Evolutionary conservation across 2,797 vertebrate genomes (phyloP).

Genomic region (Podarcis siculus): DNA sequence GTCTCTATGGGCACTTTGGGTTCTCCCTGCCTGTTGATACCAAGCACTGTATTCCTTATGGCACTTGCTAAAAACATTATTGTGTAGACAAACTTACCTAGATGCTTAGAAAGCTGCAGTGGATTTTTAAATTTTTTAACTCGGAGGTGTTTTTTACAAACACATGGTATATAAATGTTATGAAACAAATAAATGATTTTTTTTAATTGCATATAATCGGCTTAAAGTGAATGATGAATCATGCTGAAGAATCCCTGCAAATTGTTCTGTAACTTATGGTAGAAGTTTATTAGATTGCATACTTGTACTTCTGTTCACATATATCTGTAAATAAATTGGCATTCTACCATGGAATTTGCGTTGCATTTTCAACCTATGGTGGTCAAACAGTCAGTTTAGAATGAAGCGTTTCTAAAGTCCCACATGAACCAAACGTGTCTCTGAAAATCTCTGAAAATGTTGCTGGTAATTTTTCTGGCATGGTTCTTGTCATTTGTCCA

Average conservation of each 20-base stretch:
- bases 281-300: neutral
- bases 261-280: neutral
- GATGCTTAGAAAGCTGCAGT: too few relatives aligned
- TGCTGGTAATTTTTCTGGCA: rapidly evolving
- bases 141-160: too few relatives aligned
- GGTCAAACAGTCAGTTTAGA: neutral
- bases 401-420: neutral
- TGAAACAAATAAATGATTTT: too few relatives aligned
- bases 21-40: neutral
- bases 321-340: neutral
- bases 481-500: slow-evolving; percentile 10
- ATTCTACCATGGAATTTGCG: neutral
- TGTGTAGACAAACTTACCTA: too few relatives aligned
- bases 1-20: neutral
- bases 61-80: too few relatives aligned
- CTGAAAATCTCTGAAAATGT: neutral
- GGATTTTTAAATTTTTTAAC: too few relatives aligned
- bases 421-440: neutral
- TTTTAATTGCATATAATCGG: too few relatives aligned
- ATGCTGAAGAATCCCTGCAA: neutral
- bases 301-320: neutral
- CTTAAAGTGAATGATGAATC: too few relatives aligned
- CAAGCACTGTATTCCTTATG: too few relatives aligned
- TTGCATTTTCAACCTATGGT: neutral
- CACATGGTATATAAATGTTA: too few relatives aligned